A percentile compares a stretch with the other conserved stretches of the same genome.
Evolutionary conservation across 1,140 invertebrate species (phyloP).

Genomic region (Maniola jurtina): DNA sequence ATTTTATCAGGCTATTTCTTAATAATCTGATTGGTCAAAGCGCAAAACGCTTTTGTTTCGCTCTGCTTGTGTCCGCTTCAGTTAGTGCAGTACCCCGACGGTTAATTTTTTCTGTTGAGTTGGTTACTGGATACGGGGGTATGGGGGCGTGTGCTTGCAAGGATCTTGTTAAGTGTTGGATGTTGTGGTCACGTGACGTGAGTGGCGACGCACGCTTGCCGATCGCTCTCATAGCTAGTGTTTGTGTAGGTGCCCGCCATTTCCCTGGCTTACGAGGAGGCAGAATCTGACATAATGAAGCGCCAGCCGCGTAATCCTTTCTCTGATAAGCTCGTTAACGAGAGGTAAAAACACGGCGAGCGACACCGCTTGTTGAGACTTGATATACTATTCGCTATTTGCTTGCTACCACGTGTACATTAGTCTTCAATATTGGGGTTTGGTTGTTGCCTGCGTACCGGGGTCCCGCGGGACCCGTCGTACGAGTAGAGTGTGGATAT

Average conservation of each 20-base stretch:
- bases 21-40: too few relatives aligned
- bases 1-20: too few relatives aligned
- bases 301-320: conserved; percentile 97
- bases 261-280: conserved; percentile 99
- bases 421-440: conserved; percentile 72
- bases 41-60: too few relatives aligned
- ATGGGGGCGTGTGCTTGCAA: conserved; percentile 52
- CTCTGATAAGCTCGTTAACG: conserved; percentile 98
- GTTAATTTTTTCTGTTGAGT: too few relatives aligned
- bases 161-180: conserved; percentile 59
- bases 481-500: conserved; percentile 56
- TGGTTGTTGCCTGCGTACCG: conserved; percentile 71
- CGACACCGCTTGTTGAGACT: conserved; percentile 56
- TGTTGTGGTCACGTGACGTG: conserved; percentile 67
- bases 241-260: conserved; percentile 97
- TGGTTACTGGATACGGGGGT: not conserved
- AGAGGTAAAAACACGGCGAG: conserved; percentile 88
- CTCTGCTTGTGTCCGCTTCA: too few relatives aligned
- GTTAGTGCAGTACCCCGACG: too few relatives aligned
- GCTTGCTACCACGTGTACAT: conserved; percentile 74
- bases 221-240: conserved; percentile 75
- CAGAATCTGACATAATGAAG: conserved; percentile 99
- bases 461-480: conserved; percentile 47
- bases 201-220: conserved; percentile 44
- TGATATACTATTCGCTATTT: conserved; percentile 73